A percentile compares a stretch with the other conserved stretches of the same genome.
phyloP scores from a whole-genome alignment of 2,113 vertebrate species.

The Bubo scandiacus region DNA sequence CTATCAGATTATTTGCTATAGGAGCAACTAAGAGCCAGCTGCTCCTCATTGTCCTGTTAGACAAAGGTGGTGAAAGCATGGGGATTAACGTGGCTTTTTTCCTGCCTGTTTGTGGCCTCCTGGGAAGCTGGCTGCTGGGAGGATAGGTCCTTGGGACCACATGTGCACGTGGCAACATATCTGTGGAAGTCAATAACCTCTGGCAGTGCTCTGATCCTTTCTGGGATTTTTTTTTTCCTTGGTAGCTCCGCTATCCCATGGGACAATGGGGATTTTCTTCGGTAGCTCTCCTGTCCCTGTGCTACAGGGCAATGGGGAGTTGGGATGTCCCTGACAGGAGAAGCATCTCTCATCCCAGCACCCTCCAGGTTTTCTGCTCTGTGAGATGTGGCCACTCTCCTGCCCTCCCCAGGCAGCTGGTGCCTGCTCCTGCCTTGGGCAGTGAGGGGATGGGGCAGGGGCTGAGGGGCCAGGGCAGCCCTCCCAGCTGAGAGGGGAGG shows the following conservation, averaged over 20 bases:
- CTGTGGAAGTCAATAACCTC: not conserved
- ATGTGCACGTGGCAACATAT: fast-evolving
- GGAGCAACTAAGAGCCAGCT: not conserved
- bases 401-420: not conserved
- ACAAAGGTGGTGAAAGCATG: not conserved
- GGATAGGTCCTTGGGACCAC: not conserved
- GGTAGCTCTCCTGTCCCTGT: not conserved
- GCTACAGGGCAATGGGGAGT: not conserved
- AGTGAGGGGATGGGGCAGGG: not conserved
- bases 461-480: not conserved
- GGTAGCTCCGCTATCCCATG: not conserved
- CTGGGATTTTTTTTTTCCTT: not conserved
- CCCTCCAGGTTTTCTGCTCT: not conserved
- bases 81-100: not conserved
- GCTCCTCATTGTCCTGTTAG: not conserved
- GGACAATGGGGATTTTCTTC: not conserved
- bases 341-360: not conserved
- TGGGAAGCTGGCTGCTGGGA: not conserved
- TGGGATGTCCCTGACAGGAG: fast-evolving
- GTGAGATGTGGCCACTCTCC: not conserved
- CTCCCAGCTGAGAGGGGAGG: not conserved
- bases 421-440: not conserved
- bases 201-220: not conserved
- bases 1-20: not conserved
- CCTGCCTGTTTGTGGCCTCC: not conserved